Evolutionary conservation across 2,113 vertebrate genomes (phyloP).

Genomic region (Crotalus viridis): DNA sequence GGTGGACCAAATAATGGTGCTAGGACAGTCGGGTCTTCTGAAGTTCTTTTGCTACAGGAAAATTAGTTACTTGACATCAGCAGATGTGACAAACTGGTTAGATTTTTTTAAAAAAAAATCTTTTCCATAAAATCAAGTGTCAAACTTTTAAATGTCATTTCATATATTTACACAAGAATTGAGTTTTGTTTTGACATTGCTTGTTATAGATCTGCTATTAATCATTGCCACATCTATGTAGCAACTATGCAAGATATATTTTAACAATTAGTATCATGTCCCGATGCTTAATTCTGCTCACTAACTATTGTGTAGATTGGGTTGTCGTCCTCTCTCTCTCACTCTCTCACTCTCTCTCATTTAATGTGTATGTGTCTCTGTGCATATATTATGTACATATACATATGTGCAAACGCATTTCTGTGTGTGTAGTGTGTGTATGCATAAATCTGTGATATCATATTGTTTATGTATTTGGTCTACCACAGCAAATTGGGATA

Average conservation of each 20-base stretch:
- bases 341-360: too few species aligned
- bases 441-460: background rate
- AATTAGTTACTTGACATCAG: background rate
- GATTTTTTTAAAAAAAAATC: background rate
- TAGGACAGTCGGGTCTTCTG: constrained; percentile 72
- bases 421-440: background rate
- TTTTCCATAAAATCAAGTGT: background rate
- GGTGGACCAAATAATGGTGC: constrained; percentile 85
- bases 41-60: constrained; percentile 72
- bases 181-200: background rate
- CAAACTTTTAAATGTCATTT: background rate
- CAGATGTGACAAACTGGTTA: background rate
- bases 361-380: too few species aligned
- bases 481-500: background rate
- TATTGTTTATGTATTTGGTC: background rate
- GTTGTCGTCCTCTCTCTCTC: background rate
- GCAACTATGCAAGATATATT: background rate
- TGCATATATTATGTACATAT: too few species aligned
- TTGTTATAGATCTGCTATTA: background rate
- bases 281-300: background rate
- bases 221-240: background rate
- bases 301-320: background rate
- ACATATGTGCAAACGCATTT: too few species aligned
- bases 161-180: background rate
- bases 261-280: background rate